Percentiles rank a stretch among this genome's conserved stretches.
These are phyloP conservation scores for Epirrhoe tristata DNA, from an alignment of 2,888 invertebrate species.

Conservation along the genomic window DNA sequence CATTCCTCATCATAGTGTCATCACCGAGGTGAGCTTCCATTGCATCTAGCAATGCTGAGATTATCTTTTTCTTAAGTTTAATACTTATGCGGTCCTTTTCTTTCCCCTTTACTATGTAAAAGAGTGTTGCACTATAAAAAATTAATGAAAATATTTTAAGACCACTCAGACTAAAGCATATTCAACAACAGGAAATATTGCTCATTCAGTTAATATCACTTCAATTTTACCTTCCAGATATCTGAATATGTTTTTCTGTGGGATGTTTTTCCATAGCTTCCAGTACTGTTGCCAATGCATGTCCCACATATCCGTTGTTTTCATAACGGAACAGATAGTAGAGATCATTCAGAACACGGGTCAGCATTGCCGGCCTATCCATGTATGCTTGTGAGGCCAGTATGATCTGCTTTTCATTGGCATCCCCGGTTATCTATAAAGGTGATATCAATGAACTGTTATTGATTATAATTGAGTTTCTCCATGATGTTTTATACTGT, in stretches of 20 bases:
- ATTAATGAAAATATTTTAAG: constrained; percentile 10
- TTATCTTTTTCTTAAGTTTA: constrained; percentile 91
- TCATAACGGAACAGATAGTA: constrained; percentile 95
- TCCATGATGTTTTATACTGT: too few relatives aligned
- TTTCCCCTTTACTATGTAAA: constrained; percentile 96
- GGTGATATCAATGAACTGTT: background rate
- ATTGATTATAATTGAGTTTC: background rate
- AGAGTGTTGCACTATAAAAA: constrained; percentile 92
- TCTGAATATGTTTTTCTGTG: constrained; percentile 95
- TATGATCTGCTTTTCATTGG: constrained; percentile 95
- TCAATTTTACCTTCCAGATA: constrained; percentile 91
- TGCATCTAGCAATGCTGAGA: constrained; percentile 93
- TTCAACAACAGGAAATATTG: background rate
- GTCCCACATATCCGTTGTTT: constrained; percentile 90
- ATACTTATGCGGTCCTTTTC: constrained; percentile 90
- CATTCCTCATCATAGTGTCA: constrained; percentile 98
- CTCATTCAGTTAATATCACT: background rate
- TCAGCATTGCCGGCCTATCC: constrained; percentile 93
- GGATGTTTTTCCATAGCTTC: constrained; percentile 96
- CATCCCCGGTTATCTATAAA: constrained; percentile 94
- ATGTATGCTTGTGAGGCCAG: constrained; percentile 93
- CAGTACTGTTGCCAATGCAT: constrained; percentile 92
- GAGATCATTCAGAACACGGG: constrained; percentile 94
- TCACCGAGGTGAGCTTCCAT: constrained; percentile 95
- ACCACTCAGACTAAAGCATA: background rate